phyloP scores from a whole-genome alignment of 2,797 vertebrate species.

The Meda fulgida region DNA sequence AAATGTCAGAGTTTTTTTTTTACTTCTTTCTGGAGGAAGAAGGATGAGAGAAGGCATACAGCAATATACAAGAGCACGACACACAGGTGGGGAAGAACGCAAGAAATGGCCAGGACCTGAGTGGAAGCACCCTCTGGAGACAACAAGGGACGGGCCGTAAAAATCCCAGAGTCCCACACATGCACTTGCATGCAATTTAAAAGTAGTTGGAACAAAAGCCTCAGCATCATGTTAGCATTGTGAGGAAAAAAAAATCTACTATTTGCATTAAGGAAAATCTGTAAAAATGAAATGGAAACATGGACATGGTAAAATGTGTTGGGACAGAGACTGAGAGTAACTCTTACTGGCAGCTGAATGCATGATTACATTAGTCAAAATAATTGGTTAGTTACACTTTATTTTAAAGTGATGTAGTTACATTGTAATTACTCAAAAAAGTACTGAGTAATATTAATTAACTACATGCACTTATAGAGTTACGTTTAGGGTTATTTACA shows the following conservation, averaged over 20 bases:
- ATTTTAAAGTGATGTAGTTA: not conserved
- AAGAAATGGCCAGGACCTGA: slow-evolving; percentile 55
- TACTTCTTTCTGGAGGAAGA: slow-evolving; percentile 62
- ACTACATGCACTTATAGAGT: not conserved
- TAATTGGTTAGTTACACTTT: not conserved
- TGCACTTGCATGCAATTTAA: slow-evolving; percentile 9
- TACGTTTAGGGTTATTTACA: not conserved
- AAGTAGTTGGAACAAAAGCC: not conserved
- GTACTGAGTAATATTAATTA: not conserved
- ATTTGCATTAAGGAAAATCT: not conserved
- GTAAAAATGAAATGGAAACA: not conserved
- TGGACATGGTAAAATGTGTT: not conserved
- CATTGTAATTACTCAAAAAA: no score
- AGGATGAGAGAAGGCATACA: slow-evolving; percentile 58
- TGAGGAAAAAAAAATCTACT: not conserved
- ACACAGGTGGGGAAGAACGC: slow-evolving; percentile 60
- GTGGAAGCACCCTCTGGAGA: slow-evolving; percentile 58
- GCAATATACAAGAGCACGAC: slow-evolving; percentile 56
- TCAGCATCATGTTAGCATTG: not conserved
- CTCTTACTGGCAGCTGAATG: not conserved
- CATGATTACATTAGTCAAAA: not conserved
- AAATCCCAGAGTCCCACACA: slow-evolving; percentile 40
- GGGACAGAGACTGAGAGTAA: not conserved
- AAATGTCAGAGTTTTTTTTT: slow-evolving; percentile 73
- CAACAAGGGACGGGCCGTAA: slow-evolving; percentile 18